A percentile compares a stretch with the other conserved stretches of the same genome.
Conservation (phyloP, 1,140 invertebrate species). For the Bradynema listronoti region DNA sequence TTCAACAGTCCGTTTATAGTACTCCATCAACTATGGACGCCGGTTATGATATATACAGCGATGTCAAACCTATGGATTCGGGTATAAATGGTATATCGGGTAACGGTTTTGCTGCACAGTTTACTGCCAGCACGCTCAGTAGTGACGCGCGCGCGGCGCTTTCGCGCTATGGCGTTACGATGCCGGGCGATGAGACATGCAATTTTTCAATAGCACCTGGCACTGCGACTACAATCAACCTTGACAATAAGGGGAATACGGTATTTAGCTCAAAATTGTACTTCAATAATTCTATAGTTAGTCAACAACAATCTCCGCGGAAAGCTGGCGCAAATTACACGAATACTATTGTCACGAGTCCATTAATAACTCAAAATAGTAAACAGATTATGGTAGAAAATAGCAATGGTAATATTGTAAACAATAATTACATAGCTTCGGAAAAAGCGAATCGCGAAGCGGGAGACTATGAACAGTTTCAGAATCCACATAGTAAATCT, state of each 20-base stretch:
- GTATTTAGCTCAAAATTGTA: background rate
- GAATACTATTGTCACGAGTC: background rate
- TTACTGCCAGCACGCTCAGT: background rate
- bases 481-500: too few species aligned
- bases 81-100: background rate
- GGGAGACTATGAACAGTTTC: too few species aligned
- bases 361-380: background rate
- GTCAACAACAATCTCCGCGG: background rate
- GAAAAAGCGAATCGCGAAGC: too few species aligned
- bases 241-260: constrained; percentile 8
- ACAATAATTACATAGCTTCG: background rate
- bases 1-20: background rate
- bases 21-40: background rate
- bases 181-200: background rate
- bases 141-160: background rate
- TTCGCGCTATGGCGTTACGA: background rate
- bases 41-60: background rate
- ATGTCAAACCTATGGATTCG: background rate
- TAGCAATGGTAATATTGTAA: background rate
- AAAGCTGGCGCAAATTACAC: background rate
- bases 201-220: constrained; percentile 7
- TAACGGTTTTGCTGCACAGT: background rate
- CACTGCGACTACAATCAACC: constrained; percentile 17
- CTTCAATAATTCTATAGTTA: background rate
- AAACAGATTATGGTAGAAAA: background rate